phyloP scores from a whole-genome alignment of 2,113 vertebrate species.

The Neofelis nebulosa region DNA sequence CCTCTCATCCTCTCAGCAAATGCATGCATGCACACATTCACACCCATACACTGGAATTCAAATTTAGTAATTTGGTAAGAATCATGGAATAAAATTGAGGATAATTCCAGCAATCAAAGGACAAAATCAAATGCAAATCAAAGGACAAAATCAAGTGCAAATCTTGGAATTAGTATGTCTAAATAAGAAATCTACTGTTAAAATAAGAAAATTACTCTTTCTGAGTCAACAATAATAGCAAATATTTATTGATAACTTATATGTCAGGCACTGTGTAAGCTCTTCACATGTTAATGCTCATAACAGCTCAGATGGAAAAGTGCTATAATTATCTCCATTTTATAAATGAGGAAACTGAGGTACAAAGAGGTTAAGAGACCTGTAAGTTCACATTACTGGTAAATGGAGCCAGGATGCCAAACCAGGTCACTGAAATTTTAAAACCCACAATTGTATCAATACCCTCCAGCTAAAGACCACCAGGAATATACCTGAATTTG shows the following conservation, averaged over 20 bases:
- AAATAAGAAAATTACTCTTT: background rate
- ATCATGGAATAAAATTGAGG: conserved; percentile 4
- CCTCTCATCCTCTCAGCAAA: background rate
- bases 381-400: background rate
- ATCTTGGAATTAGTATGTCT: background rate
- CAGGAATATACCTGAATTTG: background rate
- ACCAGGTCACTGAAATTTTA: background rate
- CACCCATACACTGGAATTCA: background rate
- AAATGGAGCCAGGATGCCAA: background rate
- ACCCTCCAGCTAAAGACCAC: background rate
- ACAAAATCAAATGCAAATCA: background rate
- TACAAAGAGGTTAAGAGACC: background rate
- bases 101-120: background rate
- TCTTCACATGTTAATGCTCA: background rate
- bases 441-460: background rate
- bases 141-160: background rate
- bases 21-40: background rate
- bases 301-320: background rate
- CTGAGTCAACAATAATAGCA: background rate
- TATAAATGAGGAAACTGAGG: background rate
- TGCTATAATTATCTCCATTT: background rate
- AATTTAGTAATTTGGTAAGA: background rate
- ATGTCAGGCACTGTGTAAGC: background rate
- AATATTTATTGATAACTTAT: conserved; percentile 18
- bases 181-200: conserved; percentile 2